These are phyloP conservation scores for Indicator maculatus DNA, from an alignment of 2,113 vertebrate genomes.

Conservation along the genomic window DNA sequence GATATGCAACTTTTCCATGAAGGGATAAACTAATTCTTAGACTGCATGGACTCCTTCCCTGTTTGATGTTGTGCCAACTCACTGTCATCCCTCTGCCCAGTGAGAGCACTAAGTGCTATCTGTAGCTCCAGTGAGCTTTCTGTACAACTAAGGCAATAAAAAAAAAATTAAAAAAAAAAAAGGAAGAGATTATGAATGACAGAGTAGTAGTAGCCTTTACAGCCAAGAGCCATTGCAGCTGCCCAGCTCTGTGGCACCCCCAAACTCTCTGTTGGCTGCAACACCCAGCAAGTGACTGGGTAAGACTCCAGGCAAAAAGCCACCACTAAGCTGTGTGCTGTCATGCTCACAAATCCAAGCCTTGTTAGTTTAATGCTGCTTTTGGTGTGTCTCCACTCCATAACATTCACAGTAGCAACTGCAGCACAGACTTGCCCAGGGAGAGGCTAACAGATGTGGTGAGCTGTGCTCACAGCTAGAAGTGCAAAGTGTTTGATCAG, in stretches of 20 bases:
- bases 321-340: not conserved
- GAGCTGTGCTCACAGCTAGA: constrained; percentile 53
- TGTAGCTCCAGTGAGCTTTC: not conserved
- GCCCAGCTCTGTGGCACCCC: not conserved
- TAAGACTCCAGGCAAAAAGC: not conserved
- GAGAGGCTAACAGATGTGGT: constrained; percentile 56
- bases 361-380: constrained; percentile 51
- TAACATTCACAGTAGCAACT: constrained; percentile 44
- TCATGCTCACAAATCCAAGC: constrained; percentile 33
- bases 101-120: not conserved
- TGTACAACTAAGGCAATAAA: not conserved
- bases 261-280: not conserved
- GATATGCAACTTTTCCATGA: not conserved
- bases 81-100: not conserved
- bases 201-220: not conserved
- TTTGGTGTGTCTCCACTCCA: constrained; percentile 14
- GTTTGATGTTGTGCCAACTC: not conserved
- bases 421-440: not conserved
- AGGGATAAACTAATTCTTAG: not conserved
- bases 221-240: not conserved
- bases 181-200: not conserved
- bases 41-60: not conserved
- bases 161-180: not conserved
- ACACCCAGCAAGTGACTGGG: not conserved
- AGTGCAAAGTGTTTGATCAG: constrained; percentile 53